Evolutionary conservation across 1,140 invertebrate genomes (phyloP), one percentile per base, ranked within the genome.

Genomic region (Plodia interpunctella): DNA sequence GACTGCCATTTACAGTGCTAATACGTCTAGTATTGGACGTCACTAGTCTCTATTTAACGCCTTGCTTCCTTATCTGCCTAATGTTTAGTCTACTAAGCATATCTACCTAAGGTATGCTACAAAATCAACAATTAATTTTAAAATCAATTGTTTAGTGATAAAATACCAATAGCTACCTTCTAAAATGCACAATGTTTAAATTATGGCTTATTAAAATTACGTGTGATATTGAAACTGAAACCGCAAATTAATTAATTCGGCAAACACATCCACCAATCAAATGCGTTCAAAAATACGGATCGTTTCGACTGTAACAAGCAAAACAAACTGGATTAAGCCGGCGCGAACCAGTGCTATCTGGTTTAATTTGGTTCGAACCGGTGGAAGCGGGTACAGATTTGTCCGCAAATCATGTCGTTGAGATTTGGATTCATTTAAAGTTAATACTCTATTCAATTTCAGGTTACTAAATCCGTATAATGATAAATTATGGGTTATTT

Each of bases 201-300:
- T n/a, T 44, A 44, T 15, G 13, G 38, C 38, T 44, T 44, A 44
- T 44, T 44, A 44, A 44, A 44, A 44, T 44, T 44, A 44, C 15
- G 4, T 44, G 38, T 15, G 2, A 44, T 15, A 44, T 44, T 6
- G 38, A 44, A 44, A 15, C 13, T 10, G 38, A 15, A 44, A 44
- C 38, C 38, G 38, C 38, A 44, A 44, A 44, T 44, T 44, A 44
- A 44, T 44, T 44, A 44, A 44, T 44, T 44, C 38, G 38, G 10
- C 38, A 17, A 44, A 44, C 13, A 5, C 38, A 17, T 44, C n/a
- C 38, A n/a, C 38, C 38, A 44, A 44, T 44, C 38, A 44, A n/a
- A 2, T 1, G 38, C 38, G 38, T 44, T 44, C 38, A 44, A 44
- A 44, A 44, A 44, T 44, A n/a, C 38, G 38, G 38, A 44, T 44